phyloP scores from a whole-genome alignment of 2,888 invertebrate genomes.

The Tribolium freemani region DNA sequence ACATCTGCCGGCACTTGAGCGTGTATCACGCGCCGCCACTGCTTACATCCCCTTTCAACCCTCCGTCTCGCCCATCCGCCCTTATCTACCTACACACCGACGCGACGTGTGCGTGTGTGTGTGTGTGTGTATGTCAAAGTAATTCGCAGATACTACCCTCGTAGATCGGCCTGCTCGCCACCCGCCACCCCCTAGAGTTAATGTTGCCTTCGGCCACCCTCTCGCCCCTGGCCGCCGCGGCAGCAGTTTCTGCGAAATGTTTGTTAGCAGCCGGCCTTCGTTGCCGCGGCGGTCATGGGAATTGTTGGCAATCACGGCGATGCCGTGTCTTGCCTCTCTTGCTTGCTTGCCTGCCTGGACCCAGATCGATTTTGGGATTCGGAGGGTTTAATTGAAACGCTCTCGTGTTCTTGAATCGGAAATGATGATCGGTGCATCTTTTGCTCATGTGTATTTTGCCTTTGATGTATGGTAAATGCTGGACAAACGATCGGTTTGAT shows the following conservation, averaged over 20 bases:
- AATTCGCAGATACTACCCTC: conserved; percentile 50
- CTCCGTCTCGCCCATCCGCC: conserved; percentile 42
- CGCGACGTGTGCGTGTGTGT: conserved; percentile 45
- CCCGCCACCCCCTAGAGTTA: conserved; percentile 26
- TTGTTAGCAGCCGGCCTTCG: conserved; percentile 36
- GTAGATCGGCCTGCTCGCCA: conserved; percentile 37
- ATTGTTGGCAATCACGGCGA: conserved; percentile 42
- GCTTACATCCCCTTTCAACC: conserved; percentile 14
- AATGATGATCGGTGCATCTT: conserved; percentile 40
- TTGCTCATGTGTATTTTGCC: background rate
- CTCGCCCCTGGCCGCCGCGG: conserved; percentile 23
- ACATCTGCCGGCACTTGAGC: conserved; percentile 2
- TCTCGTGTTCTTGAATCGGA: conserved; percentile 33
- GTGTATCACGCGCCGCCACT: conserved; percentile 14
- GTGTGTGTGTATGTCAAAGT: conserved; percentile 49
- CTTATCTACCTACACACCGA: conserved; percentile 52
- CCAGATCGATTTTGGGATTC: conserved; percentile 39
- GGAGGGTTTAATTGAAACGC: conserved; percentile 36
- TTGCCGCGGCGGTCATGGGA: conserved; percentile 36
- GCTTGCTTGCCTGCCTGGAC: conserved; percentile 11
- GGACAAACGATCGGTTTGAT: conserved; percentile 23
- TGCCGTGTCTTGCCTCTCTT: conserved; percentile 25
- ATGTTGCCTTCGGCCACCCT: conserved; percentile 31
- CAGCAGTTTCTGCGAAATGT: conserved; percentile 41
- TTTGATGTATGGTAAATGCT: conserved; percentile 32